Percentiles rank a stretch among this genome's conserved stretches.
Conservation (phyloP, 2,113 vertebrate species). For the Reinhardtius hippoglossoides region DNA sequence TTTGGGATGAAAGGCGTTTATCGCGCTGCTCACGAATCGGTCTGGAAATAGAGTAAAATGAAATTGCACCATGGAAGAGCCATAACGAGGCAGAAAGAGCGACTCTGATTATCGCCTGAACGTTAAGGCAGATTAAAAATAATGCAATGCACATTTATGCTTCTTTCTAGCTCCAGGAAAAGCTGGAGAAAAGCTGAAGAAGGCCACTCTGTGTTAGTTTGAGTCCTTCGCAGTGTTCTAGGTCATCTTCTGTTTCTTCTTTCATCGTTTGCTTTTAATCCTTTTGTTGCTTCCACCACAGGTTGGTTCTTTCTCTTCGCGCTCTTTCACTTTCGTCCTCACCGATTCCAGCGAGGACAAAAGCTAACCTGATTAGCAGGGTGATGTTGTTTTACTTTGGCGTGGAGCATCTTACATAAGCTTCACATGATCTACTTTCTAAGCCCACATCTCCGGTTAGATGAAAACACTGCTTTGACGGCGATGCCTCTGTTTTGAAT, state of each 20-base stretch:
- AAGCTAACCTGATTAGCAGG: constrained; percentile 39
- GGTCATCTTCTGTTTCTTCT: neutral
- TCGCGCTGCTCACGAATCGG: neutral
- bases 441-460: constrained; percentile 50
- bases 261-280: neutral
- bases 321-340: neutral
- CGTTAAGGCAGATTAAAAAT: neutral
- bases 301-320: constrained; percentile 13
- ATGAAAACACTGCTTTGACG: constrained; percentile 40
- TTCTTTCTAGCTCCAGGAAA: neutral
- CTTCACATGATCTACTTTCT: constrained; percentile 43
- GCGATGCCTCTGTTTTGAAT: constrained; percentile 56
- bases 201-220: neutral
- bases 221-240: constrained; percentile 7
- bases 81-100: neutral
- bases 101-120: neutral
- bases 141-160: neutral
- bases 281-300: constrained; percentile 1
- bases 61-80: constrained; percentile 1
- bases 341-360: constrained; percentile 2
- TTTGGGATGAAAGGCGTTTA: too few relatives aligned
- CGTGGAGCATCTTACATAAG: constrained; percentile 68
- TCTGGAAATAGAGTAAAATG: neutral
- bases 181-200: neutral
- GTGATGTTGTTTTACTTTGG: constrained; percentile 39